These are phyloP conservation scores for Vombatus ursinus DNA, from an alignment of 2,113 vertebrate species.

Conservation along the genomic window DNA sequence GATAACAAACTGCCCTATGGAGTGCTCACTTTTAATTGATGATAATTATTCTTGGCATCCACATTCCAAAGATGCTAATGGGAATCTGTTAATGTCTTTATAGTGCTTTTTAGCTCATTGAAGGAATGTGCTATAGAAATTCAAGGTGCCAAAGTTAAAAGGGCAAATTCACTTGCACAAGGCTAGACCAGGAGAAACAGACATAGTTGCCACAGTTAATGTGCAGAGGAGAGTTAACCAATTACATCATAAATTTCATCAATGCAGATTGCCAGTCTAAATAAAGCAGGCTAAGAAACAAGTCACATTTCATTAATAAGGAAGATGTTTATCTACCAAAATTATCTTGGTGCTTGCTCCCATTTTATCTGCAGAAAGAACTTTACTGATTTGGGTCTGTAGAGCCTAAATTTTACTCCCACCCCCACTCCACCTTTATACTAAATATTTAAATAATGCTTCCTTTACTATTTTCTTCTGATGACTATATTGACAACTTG, in stretches of 20 bases:
- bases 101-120: neutral
- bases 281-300: neutral
- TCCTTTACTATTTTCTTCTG: conserved; percentile 23
- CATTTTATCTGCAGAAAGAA: neutral
- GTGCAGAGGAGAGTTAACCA: neutral
- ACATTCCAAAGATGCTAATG: neutral
- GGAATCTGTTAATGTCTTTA: neutral
- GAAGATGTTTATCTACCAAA: conserved; percentile 1
- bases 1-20: neutral
- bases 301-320: neutral
- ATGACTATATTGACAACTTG: conserved; percentile 48
- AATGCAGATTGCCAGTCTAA: neutral
- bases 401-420: neutral
- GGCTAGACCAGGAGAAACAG: neutral
- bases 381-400: neutral
- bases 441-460: neutral
- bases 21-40: neutral
- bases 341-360: neutral
- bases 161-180: neutral
- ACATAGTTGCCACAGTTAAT: neutral
- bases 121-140: neutral
- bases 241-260: neutral
- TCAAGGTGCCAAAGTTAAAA: conserved; percentile 19
- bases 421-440: neutral
- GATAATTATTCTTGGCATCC: neutral